phyloP scores from a whole-genome alignment of 2,888 invertebrate species.

The Bellardia pandia region DNA sequence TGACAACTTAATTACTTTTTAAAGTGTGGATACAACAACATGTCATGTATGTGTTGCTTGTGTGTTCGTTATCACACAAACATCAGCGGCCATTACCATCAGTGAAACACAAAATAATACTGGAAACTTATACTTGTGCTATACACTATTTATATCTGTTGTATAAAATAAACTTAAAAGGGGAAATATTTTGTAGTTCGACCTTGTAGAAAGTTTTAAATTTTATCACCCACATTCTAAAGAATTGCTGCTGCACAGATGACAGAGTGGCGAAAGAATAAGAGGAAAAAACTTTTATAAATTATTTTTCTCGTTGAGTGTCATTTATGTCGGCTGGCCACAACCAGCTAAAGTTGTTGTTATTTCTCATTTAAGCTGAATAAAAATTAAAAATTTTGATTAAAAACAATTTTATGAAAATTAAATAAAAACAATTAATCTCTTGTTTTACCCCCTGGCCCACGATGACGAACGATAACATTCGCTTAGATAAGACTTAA shows the following conservation, averaged over 20 bases:
- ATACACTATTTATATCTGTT: background rate
- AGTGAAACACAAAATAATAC: background rate
- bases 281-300: constrained; percentile 14
- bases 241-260: background rate
- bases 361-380: background rate
- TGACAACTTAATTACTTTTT: constrained; percentile 54
- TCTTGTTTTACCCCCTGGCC: no score
- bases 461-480: no score
- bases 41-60: background rate
- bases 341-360: background rate
- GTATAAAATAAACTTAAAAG: constrained; percentile 5
- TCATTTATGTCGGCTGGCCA: constrained; percentile 17
- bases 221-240: constrained; percentile 11
- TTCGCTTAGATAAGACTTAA: no score
- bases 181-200: background rate
- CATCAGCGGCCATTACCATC: background rate
- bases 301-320: constrained; percentile 10
- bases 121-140: background rate
- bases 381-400: background rate
- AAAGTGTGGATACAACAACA: background rate
- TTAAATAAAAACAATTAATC: background rate
- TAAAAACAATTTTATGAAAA: background rate
- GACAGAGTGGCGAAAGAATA: background rate
- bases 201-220: constrained; percentile 27
- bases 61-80: background rate